A percentile compares a stretch with the other conserved stretches of the same genome.
phyloP scores from a whole-genome alignment of 2,113 vertebrate genomes.

The Circaetus gallicus region DNA sequence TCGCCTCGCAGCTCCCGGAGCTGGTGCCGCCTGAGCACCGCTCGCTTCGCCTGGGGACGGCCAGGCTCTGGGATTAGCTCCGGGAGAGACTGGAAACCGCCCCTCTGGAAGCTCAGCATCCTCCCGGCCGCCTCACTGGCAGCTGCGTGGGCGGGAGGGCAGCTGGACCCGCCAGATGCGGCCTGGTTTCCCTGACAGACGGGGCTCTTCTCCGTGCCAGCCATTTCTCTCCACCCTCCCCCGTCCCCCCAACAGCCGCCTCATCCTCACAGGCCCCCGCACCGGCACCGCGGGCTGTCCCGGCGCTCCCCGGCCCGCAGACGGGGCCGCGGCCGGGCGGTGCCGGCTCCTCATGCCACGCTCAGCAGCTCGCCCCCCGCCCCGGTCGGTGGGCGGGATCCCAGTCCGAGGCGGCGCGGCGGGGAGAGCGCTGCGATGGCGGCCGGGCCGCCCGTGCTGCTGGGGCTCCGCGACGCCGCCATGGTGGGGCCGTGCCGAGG shows the following conservation, averaged over 20 bases:
- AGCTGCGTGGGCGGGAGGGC: not conserved
- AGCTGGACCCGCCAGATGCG: not conserved
- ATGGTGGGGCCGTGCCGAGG: too few relatives aligned
- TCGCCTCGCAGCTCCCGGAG: not conserved
- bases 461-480: too few relatives aligned
- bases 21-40: accelerated
- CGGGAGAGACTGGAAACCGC: not conserved
- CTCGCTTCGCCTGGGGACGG: not conserved
- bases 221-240: not conserved
- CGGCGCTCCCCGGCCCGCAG: not conserved
- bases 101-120: not conserved
- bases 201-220: not conserved
- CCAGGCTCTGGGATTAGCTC: not conserved
- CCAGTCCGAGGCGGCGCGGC: too few relatives aligned
- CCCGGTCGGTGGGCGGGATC: not conserved
- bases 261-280: not conserved
- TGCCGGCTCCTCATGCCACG: too few relatives aligned
- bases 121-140: too few relatives aligned
- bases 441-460: too few relatives aligned
- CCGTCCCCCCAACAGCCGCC: too few relatives aligned
- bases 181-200: not conserved
- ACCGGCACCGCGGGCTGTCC: too few relatives aligned
- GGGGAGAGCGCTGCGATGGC: slow-evolving; percentile 2
- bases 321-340: too few relatives aligned
- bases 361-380: not conserved